Percentiles rank a stretch among this genome's conserved stretches.
Conservation (phyloP, 2,797 vertebrate species). For the Bradypodion ventrale region DNA sequence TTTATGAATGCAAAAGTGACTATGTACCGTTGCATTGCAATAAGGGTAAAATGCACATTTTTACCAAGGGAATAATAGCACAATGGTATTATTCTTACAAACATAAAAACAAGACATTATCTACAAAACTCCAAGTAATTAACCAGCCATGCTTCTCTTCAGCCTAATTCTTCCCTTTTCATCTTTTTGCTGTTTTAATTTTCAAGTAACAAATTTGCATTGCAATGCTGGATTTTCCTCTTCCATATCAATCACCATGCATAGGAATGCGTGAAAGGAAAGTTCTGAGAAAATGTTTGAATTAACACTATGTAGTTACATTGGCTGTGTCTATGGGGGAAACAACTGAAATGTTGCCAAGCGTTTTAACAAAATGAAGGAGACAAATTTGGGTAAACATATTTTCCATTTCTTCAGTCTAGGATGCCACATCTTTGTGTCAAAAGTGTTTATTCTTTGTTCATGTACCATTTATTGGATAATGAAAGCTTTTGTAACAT, state of each 20-base stretch:
- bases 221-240: constrained; percentile 1
- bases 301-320: constrained; percentile 24
- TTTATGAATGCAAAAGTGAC: neutral
- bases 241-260: constrained; percentile 31
- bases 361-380: neutral
- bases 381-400: constrained; percentile 37
- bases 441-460: constrained; percentile 31
- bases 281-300: constrained; percentile 33
- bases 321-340: constrained; percentile 33
- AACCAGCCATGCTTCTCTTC: neutral
- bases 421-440: constrained; percentile 47
- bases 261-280: constrained; percentile 5
- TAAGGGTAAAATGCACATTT: neutral
- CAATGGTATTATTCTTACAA: neutral
- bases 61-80: neutral
- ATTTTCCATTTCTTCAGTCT: constrained; percentile 29
- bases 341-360: constrained; percentile 29
- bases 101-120: neutral
- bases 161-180: neutral
- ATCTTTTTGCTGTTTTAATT: constrained; percentile 5
- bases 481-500: constrained; percentile 32
- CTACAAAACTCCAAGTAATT: neutral
- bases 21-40: neutral
- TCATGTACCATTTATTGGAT: constrained; percentile 35
- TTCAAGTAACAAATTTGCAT: neutral